Conservation (phyloP, 37 sponge, comb jelly and placozoan genomes). For the Mnemiopsis leidyi region DNA sequence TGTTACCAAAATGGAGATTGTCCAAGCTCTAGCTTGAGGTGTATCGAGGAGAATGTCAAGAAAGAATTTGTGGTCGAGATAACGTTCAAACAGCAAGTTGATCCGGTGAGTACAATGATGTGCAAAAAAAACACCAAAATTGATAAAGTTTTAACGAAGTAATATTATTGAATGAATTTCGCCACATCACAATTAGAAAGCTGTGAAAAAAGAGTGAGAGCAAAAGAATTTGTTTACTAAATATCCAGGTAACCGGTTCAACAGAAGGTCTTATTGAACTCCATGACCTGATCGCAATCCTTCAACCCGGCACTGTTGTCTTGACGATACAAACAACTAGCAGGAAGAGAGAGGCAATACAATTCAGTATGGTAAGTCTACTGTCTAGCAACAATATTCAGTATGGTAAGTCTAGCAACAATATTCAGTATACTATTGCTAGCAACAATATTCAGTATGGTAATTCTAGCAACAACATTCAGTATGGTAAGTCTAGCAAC, state of each 20-base stretch:
- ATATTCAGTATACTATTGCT: no score
- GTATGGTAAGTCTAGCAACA: no score
- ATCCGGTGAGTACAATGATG: neutral
- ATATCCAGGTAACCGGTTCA: neutral
- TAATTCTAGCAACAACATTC: no score
- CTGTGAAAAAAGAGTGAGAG: no score
- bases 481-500: no score
- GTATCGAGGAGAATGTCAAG: neutral
- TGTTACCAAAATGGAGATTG: neutral
- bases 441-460: no score
- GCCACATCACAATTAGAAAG: no score
- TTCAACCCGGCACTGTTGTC: neutral
- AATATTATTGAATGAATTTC: no score
- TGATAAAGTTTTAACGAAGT: no score
- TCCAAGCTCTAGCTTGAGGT: neutral
- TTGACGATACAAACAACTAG: neutral
- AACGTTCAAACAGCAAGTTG: neutral
- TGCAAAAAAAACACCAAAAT: no score
- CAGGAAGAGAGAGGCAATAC: neutral
- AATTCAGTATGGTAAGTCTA: neutral
- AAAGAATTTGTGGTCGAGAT: neutral
- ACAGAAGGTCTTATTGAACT: neutral
- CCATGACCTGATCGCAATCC: neutral
- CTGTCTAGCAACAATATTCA: no score
- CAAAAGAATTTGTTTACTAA: no score